Conservation (phyloP, 1,140 invertebrate genomes). For the Bombyx mandarina region DNA sequence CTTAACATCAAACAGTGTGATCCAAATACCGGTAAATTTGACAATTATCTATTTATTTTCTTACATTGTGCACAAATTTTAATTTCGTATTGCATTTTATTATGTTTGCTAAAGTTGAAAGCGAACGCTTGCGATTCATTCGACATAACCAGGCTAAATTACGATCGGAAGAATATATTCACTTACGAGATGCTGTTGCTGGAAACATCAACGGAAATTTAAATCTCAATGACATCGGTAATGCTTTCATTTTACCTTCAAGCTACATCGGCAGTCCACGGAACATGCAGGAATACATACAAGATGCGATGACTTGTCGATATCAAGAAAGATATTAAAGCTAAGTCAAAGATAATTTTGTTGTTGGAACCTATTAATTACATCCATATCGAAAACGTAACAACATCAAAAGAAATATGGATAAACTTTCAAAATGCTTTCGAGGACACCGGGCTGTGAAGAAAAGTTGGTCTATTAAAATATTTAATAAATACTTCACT, state of each 20-base stretch:
- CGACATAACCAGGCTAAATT: constrained; percentile 2
- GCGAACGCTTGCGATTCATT: constrained; percentile 5
- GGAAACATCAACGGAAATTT: constrained; percentile 9
- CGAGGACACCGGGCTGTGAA: neutral
- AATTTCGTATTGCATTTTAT: constrained; percentile 16
- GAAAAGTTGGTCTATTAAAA: neutral
- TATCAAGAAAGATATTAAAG: neutral
- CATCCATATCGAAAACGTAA: neutral
- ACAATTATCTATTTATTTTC: constrained; percentile 25
- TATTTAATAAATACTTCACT: neutral
- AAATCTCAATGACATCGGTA: constrained; percentile 16
- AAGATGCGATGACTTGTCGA: neutral
- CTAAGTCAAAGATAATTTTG: neutral
- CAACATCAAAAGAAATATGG: neutral
- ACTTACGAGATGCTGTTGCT: constrained; percentile 3
- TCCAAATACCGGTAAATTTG: constrained; percentile 28
- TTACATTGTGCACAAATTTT: constrained; percentile 17
- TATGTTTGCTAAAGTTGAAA: constrained; percentile 7
- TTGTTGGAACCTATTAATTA: neutral
- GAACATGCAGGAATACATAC: constrained; percentile 50
- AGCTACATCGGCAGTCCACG: constrained; percentile 42
- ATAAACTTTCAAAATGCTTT: neutral
- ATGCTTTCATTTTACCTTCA: constrained; percentile 38
- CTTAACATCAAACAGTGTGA: constrained; percentile 36
- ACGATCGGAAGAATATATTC: constrained; percentile 5